Evolutionary conservation across 1,140 invertebrate genomes (phyloP).

Genomic region (Acarapis woodi): DNA sequence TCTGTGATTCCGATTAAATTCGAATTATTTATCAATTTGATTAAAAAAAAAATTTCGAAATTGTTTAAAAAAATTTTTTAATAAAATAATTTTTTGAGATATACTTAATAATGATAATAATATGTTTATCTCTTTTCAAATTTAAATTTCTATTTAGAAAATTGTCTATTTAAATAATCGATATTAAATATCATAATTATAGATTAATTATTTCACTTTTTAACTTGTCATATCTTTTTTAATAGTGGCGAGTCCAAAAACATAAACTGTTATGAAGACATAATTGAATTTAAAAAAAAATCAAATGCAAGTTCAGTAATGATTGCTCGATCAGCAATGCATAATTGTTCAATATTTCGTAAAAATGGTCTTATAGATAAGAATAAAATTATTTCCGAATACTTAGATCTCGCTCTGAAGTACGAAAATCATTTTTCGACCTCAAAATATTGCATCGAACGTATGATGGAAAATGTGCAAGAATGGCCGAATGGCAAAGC

Average conservation of each 20-base stretch:
- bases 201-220: slow-evolving; percentile 1
- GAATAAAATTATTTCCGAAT: slow-evolving; percentile 41
- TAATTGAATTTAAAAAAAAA: slow-evolving; percentile 42
- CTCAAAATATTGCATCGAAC: slow-evolving; percentile 81
- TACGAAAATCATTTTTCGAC: slow-evolving; percentile 66
- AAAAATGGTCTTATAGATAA: slow-evolving; percentile 25
- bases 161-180: no score
- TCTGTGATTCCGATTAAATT: no score
- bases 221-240: slow-evolving; percentile 18
- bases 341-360: slow-evolving; percentile 74
- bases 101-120: background rate
- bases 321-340: slow-evolving; percentile 71
- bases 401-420: slow-evolving; percentile 32
- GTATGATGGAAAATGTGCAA: slow-evolving; percentile 61
- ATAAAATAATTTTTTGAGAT: no score
- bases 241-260: slow-evolving; percentile 81
- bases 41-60: no score
- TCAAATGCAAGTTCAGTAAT: slow-evolving; percentile 69
- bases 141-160: no score
- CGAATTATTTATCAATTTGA: no score
- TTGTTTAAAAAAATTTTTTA: no score
- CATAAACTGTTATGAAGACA: slow-evolving; percentile 35
- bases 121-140: background rate
- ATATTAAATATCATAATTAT: slow-evolving; percentile 4
- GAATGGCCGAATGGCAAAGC: slow-evolving; percentile 38